Evolutionary conservation across 2,113 vertebrate genomes (phyloP).

Genomic region (Syngnathus floridae): DNA sequence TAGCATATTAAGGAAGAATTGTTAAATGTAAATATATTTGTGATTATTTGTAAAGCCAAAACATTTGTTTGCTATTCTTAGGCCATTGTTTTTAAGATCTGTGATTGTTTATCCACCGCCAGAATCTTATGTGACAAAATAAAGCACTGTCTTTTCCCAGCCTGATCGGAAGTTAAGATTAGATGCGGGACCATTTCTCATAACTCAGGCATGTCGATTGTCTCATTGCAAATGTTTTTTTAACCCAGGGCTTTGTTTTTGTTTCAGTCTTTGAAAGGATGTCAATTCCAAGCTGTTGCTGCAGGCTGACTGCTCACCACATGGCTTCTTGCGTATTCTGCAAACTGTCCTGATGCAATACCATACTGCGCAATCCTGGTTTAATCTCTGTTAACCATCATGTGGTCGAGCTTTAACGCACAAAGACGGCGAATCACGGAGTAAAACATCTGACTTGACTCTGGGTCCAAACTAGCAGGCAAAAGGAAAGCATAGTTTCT

Average conservation of each 20-base stretch:
- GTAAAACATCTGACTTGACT: not conserved
- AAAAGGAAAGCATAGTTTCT: not conserved
- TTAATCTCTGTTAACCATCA: not conserved
- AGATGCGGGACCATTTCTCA: not conserved
- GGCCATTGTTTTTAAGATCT: not conserved
- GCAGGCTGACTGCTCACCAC: not conserved
- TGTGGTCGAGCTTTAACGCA: not conserved
- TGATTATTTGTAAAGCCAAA: too few relatives aligned
- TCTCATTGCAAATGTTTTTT: not conserved
- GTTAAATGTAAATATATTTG: too few relatives aligned
- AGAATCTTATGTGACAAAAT: not conserved
- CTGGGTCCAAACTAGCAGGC: slow-evolving; percentile 13
- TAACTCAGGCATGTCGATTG: not conserved
- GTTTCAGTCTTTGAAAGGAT: slow-evolving; percentile 11
- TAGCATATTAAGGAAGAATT: too few relatives aligned
- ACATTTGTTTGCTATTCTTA: too few relatives aligned
- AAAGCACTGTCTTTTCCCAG: not conserved
- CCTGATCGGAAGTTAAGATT: not conserved
- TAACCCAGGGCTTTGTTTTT: slow-evolving; percentile 1
- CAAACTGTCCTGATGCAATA: not conserved
- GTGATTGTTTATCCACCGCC: not conserved
- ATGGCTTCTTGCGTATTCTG: not conserved
- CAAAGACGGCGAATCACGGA: not conserved
- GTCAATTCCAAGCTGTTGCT: slow-evolving; percentile 14
- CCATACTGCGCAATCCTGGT: not conserved